A percentile compares a stretch with the other conserved stretches of the same genome.
Conservation (phyloP, 2,113 vertebrate genomes). For the Pteropus alecto region DNA sequence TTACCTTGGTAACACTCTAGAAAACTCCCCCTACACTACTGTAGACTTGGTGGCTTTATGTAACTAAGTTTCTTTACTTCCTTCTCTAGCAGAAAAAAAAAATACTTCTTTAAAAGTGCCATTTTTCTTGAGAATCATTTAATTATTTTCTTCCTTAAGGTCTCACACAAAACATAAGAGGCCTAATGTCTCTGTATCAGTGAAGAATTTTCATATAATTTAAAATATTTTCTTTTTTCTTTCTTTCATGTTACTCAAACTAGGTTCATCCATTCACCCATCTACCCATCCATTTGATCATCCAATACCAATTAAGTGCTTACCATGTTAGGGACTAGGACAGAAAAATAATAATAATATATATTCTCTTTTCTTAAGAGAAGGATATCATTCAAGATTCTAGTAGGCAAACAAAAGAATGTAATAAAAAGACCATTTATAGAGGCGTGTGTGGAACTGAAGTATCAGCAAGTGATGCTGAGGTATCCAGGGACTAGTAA, state of each 20-base stretch:
- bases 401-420: not conserved
- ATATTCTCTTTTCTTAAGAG: not conserved
- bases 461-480: not conserved
- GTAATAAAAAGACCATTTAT: not conserved
- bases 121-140: not conserved
- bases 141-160: not conserved
- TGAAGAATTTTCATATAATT: not conserved
- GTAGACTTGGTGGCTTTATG: not conserved
- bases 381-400: not conserved
- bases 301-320: not conserved
- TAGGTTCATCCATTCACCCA: not conserved
- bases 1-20: slow-evolving; percentile 31
- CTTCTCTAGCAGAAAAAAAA: not conserved
- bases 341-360: not conserved
- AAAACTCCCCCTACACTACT: not conserved
- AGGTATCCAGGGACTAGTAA: not conserved
- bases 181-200: not conserved
- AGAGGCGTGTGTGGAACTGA: not conserved
- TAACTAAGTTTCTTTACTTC: not conserved
- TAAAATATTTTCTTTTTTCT: slow-evolving; percentile 13
- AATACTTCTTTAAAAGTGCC: slow-evolving; percentile 26
- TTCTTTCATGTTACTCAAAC: slow-evolving; percentile 29
- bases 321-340: not conserved
- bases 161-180: not conserved
- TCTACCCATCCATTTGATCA: not conserved